Evolutionary conservation across 2,113 vertebrate species (phyloP).

Genomic region (Corythornis vintsioides): DNA sequence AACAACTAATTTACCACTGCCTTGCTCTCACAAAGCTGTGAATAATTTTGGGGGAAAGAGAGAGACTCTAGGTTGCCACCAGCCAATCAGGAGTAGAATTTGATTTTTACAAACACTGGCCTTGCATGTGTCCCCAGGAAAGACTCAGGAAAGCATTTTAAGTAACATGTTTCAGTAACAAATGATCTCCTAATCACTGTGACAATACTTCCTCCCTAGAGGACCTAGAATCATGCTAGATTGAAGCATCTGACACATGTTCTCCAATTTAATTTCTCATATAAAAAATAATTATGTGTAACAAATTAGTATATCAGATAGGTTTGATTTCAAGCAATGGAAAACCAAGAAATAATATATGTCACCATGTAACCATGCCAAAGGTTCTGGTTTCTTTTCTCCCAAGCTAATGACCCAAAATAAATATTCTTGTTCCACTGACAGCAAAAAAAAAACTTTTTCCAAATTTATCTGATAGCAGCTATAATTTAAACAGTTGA

Average conservation of each 20-base stretch:
- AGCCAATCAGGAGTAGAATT: neutral
- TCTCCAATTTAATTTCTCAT: neutral
- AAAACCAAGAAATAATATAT: neutral
- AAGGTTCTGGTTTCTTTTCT: neutral
- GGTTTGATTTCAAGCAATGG: neutral
- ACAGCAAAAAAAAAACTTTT: neutral
- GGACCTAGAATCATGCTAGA: neutral
- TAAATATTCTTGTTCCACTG: neutral
- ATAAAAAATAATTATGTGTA: neutral
- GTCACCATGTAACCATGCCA: neutral
- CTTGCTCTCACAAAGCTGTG: neutral
- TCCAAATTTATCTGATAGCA: neutral
- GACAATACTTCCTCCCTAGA: neutral
- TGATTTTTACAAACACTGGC: neutral
- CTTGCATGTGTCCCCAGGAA: neutral
- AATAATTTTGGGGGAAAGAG: neutral
- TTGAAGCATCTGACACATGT: neutral
- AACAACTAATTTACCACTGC: neutral
- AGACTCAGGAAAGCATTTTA: neutral
- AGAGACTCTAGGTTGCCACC: neutral
- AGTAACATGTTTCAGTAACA: neutral
- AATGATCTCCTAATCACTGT: neutral
- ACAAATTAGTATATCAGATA: neutral
- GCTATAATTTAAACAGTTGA: neutral
- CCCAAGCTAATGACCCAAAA: neutral